These are phyloP conservation scores for Dasypus novemcinctus DNA, from an alignment of 2,113 vertebrate genomes.

Conservation along the genomic window DNA sequence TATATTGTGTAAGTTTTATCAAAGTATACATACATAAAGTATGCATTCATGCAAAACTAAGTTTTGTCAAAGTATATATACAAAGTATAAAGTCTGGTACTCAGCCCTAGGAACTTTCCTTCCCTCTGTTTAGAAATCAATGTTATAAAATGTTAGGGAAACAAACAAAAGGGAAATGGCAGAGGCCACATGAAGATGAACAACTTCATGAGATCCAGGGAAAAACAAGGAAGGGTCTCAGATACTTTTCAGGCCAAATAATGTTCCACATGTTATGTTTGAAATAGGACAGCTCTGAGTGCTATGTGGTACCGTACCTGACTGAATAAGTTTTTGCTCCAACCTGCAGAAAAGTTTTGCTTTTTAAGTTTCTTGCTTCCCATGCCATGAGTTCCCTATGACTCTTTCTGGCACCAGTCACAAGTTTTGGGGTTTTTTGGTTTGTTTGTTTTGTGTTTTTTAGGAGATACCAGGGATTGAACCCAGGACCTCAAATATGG, in stretches of 20 bases:
- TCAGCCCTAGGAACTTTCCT: background rate
- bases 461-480: too few relatives aligned
- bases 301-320: background rate
- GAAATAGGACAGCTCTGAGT: background rate
- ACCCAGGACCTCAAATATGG: too few relatives aligned
- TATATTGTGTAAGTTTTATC: background rate
- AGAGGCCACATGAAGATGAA: background rate
- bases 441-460: too few relatives aligned
- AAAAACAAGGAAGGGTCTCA: background rate
- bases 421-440: background rate
- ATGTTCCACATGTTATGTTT: background rate
- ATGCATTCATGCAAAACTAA: background rate
- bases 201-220: background rate
- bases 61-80: background rate
- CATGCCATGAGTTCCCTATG: background rate
- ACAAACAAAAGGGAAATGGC: background rate
- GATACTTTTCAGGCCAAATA: background rate
- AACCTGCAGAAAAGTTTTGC: background rate
- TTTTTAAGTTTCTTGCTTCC: background rate
- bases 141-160: background rate
- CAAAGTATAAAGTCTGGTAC: background rate
- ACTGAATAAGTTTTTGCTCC: background rate
- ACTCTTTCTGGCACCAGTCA: background rate
- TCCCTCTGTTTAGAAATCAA: background rate
- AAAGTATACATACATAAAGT: background rate